Conservation (phyloP, 1,140 invertebrate genomes). For the Papilio helenus region DNA sequence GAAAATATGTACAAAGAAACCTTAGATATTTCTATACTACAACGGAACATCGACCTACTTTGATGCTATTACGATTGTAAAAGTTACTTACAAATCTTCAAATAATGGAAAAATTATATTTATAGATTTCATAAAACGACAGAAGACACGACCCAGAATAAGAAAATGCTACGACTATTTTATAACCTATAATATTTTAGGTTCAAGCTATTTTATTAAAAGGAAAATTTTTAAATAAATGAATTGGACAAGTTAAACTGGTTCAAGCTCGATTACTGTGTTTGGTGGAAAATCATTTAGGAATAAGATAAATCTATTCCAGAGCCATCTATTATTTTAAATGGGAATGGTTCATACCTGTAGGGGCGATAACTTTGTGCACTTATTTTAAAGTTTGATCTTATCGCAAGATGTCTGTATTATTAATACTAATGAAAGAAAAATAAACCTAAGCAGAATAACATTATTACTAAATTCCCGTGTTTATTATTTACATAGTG, state of each 20-base stretch:
- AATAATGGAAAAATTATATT: too few species aligned
- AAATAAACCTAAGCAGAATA: background rate
- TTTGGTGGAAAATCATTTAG: too few species aligned
- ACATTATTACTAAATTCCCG: background rate
- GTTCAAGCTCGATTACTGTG: too few species aligned
- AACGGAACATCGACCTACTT: background rate
- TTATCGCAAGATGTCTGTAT: slow-evolving; percentile 3
- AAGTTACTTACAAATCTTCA: background rate
- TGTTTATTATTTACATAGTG: too few species aligned
- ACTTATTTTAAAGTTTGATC: background rate
- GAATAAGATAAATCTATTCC: background rate
- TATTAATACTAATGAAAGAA: too few species aligned
- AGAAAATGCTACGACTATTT: too few species aligned
- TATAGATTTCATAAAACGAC: too few species aligned
- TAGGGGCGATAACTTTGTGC: background rate
- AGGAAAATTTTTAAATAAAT: too few species aligned
- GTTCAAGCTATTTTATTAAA: too few species aligned
- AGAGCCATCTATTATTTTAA: background rate
- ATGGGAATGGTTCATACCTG: background rate
- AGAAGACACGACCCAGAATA: too few species aligned
- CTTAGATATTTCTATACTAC: background rate
- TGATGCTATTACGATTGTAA: background rate
- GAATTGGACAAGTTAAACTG: too few species aligned
- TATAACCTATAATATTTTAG: too few species aligned
- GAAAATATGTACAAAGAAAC: slow-evolving; percentile 21